Evolutionary conservation across 2,113 vertebrate species (phyloP).

Genomic region (Cathartes aura): DNA sequence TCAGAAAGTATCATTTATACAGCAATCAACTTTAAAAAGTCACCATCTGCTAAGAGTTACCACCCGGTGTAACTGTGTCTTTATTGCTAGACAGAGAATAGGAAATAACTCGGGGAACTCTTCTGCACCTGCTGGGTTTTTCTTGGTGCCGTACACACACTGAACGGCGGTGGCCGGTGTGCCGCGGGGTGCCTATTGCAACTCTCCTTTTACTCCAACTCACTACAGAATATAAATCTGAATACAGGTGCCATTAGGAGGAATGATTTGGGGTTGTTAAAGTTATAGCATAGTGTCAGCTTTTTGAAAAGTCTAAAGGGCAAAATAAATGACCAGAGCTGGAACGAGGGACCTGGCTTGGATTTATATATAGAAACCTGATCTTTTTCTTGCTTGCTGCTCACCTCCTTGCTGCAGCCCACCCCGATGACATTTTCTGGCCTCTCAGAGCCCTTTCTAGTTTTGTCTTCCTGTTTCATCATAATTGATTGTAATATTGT

Average conservation of each 20-base stretch:
- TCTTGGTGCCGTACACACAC: not conserved
- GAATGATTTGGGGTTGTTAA: not conserved
- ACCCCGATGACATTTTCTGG: not conserved
- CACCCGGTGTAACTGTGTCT: not conserved
- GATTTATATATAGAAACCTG: not conserved
- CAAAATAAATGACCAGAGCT: not conserved
- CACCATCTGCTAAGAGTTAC: slow-evolving; percentile 55
- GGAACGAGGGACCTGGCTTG: not conserved
- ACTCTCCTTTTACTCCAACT: not conserved
- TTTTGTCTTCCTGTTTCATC: not conserved
- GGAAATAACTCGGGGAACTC: slow-evolving; percentile 21
- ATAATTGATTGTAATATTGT: not conserved
- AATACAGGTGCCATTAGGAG: not conserved
- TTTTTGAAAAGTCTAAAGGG: not conserved
- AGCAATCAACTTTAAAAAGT: slow-evolving; percentile 35
- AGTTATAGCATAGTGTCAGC: not conserved
- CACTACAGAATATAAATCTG: not conserved
- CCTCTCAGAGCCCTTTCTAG: not conserved
- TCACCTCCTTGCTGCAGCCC: not conserved
- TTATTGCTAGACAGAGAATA: slow-evolving; percentile 14
- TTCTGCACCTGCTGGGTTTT: not conserved
- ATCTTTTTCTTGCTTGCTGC: not conserved
- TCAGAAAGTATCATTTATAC: slow-evolving; percentile 30
- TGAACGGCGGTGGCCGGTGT: fast-evolving
- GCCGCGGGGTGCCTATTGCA: not conserved